Percentiles rank a stretch among this genome's conserved stretches.
Conservation (phyloP, 2,113 vertebrate genomes). For the Clarias magur region DNA sequence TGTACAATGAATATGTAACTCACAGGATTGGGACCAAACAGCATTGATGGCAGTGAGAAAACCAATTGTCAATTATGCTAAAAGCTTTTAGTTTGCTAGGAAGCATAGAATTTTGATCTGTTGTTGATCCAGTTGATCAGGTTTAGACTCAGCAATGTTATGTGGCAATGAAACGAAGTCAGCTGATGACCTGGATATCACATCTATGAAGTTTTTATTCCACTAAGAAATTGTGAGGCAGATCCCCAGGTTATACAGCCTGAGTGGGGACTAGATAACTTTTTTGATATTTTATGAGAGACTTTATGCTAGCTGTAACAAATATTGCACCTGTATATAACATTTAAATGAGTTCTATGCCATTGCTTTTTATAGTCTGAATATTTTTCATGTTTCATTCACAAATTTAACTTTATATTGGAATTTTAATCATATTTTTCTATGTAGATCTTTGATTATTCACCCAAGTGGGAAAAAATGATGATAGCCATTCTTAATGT, state of each 20-base stretch:
- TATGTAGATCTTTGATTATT: neutral
- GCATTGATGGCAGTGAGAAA: too few species aligned
- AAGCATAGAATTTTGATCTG: too few species aligned
- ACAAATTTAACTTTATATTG: neutral
- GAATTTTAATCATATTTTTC: neutral
- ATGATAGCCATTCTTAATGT: neutral
- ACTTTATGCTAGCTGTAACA: neutral
- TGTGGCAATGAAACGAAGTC: too few species aligned
- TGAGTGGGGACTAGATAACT: neutral
- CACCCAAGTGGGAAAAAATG: neutral
- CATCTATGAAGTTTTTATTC: too few species aligned
- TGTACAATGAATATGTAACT: too few species aligned
- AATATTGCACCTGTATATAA: neutral
- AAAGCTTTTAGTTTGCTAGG: too few species aligned
- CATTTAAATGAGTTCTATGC: neutral
- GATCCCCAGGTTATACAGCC: neutral
- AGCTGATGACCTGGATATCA: too few species aligned
- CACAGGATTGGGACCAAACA: too few species aligned
- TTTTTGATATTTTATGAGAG: neutral
- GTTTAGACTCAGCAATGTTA: too few species aligned
- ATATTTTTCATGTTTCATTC: neutral
- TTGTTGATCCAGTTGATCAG: too few species aligned
- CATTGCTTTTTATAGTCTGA: neutral
- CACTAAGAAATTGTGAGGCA: neutral
- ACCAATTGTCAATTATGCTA: too few species aligned